These are phyloP conservation scores for Latrodectus hesperus DNA, from an alignment of 2,888 invertebrate species.

Conservation along the genomic window DNA sequence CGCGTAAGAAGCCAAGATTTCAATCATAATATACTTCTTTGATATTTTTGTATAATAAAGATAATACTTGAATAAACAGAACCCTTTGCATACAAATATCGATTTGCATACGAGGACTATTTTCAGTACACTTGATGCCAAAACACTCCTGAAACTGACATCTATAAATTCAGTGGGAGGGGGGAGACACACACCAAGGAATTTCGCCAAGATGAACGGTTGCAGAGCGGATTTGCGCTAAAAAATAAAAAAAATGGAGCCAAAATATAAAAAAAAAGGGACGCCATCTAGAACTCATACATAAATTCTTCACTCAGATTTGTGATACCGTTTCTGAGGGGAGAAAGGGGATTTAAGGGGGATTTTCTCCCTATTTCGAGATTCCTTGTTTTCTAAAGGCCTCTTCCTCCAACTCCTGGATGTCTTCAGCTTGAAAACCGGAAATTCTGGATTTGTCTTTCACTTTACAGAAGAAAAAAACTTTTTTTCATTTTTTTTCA, in stretches of 20 bases:
- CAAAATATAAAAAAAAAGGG: not conserved
- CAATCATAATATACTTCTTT: too few species aligned
- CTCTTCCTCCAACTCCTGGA: not conserved
- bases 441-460: conserved; percentile 2
- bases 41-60: too few species aligned
- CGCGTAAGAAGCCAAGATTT: too few species aligned
- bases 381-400: not conserved
- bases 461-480: not conserved
- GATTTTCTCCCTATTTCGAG: conserved; percentile 10
- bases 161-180: not conserved
- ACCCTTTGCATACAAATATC: too few species aligned
- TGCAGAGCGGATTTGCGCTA: not conserved
- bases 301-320: conserved; percentile 24
- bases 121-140: not conserved
- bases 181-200: not conserved
- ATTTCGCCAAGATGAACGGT: not conserved
- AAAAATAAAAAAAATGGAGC: not conserved
- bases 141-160: not conserved
- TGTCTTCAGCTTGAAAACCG: not conserved
- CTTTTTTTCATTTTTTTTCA: not conserved
- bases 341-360: conserved; percentile 16
- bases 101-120: not conserved
- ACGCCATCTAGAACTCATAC: not conserved
- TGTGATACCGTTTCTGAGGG: conserved; percentile 1
- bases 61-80: too few species aligned